These are phyloP conservation scores for Actinemys pallida DNA, from an alignment of 2,113 vertebrate genomes.

Conservation along the genomic window DNA sequence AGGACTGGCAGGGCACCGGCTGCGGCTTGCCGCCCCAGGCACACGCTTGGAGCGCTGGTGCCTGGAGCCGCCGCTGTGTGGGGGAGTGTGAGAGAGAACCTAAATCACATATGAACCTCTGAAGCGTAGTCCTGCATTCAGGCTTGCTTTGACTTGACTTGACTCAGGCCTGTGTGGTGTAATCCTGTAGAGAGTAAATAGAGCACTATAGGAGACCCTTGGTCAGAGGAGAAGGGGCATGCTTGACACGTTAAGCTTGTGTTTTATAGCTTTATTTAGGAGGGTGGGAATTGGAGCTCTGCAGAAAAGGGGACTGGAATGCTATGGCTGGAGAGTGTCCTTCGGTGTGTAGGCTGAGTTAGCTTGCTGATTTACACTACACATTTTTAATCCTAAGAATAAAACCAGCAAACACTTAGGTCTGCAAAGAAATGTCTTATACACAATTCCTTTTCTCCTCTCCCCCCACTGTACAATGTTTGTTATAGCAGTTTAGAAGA, in stretches of 20 bases:
- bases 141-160: slow-evolving; percentile 21
- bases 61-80: no score
- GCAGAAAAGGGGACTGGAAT: neutral
- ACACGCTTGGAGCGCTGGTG: no score
- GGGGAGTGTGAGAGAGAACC: neutral
- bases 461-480: neutral
- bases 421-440: neutral
- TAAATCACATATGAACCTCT: neutral
- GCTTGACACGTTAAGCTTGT: neutral
- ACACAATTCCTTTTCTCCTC: neutral
- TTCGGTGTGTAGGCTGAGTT: neutral
- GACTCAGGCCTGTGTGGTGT: neutral
- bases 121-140: neutral
- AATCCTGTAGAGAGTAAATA: slow-evolving; percentile 16
- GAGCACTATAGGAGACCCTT: neutral
- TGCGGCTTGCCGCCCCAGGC: no score
- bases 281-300: neutral
- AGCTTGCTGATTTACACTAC: neutral
- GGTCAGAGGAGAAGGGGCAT: neutral
- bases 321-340: neutral
- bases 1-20: no score
- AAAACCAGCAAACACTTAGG: neutral
- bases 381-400: neutral
- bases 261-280: slow-evolving; percentile 11
- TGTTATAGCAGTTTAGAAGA: neutral